These are phyloP conservation scores for Campaea margaritaria DNA, from an alignment of 2,888 invertebrate genomes.

Conservation along the genomic window DNA sequence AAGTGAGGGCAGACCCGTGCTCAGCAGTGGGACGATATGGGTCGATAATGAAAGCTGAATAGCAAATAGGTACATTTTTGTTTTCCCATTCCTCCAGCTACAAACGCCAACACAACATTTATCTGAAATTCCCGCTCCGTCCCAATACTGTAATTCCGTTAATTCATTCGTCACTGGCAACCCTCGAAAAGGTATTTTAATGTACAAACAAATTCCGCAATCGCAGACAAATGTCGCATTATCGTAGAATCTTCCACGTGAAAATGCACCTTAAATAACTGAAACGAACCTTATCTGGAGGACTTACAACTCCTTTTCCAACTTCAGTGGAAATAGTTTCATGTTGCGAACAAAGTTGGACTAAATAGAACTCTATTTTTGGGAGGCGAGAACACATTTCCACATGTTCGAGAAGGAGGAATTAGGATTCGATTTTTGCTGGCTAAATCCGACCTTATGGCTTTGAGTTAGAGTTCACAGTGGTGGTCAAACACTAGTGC, in stretches of 20 bases:
- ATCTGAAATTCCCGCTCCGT: slow-evolving; percentile 22
- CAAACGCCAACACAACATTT: not conserved
- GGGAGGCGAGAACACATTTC: not conserved
- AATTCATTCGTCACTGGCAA: slow-evolving; percentile 39
- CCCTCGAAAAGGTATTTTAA: slow-evolving; percentile 45
- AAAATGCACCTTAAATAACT: slow-evolving; percentile 18
- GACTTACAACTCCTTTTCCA: slow-evolving; percentile 8
- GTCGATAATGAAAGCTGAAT: too few relatives aligned
- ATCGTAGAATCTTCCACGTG: slow-evolving; percentile 41
- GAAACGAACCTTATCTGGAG: slow-evolving; percentile 18
- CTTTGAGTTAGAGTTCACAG: slow-evolving; percentile 16
- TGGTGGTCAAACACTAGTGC: slow-evolving; percentile 40
- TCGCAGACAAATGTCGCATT: slow-evolving; percentile 42
- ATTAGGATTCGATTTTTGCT: slow-evolving; percentile 4
- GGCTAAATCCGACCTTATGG: slow-evolving; percentile 21
- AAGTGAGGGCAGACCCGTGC: too few relatives aligned
- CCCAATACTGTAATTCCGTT: slow-evolving; percentile 37
- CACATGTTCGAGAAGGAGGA: not conserved
- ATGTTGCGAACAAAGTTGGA: not conserved
- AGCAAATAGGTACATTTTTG: too few relatives aligned
- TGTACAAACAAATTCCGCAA: slow-evolving; percentile 45
- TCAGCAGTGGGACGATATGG: too few relatives aligned
- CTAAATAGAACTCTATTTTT: slow-evolving; percentile 5
- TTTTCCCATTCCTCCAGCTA: not conserved
- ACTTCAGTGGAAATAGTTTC: slow-evolving; percentile 1